Base-by-base conservation (phyloP, 2,888 invertebrate species). In the Eupithecia inturbata region DNA sequence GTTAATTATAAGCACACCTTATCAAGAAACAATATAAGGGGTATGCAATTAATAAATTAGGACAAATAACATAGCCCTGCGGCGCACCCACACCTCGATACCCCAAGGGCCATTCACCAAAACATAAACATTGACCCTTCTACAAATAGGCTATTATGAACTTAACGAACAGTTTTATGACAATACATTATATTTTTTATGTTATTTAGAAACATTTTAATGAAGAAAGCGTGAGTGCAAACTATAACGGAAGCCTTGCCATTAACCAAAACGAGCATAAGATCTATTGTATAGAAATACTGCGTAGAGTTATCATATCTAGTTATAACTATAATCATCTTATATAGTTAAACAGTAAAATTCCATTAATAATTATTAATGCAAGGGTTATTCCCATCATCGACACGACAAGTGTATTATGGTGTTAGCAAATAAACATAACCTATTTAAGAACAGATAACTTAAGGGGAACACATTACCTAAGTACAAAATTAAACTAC, bases 21-120 rank as follows among this genome's bases (percentile, higher is more conserved):
- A 57, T 14, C 57, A 57, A 53, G 22, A 22, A 12, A 26, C 26
- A 57, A 12, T 14, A 22, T 4, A 26, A 22, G 57, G 57, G 26
- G 57, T 28, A 70, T 10, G 12, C n/a, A 63, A 73, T 53, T 68
- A 68, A 71, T 71, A 72, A 66, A 64, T 69, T 68, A 69, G 71
- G 78, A 45, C 57, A 68, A 69, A 72, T 45, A 76, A 60, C 22
- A 63, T 49, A 53, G 62, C 75, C 78, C 69, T 77, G 76, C 36
- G 70, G 67, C 71, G 74, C 72, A n/a, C 75, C 69, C 26, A 45
- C 14, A 53, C 57, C 64, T 22, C 5, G 12, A 49, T 60, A 66
- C 57, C 72, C 71, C 70, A 64, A 71, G 64, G 67, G 41, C 5
- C 22, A 60, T 71, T 67, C 28, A 66, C 64, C 49, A 41, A 64